Percentiles rank a stretch among this genome's conserved stretches.
Evolutionary conservation across 2,888 invertebrate species (phyloP).

Genomic region (Melieria crassipennis): DNA sequence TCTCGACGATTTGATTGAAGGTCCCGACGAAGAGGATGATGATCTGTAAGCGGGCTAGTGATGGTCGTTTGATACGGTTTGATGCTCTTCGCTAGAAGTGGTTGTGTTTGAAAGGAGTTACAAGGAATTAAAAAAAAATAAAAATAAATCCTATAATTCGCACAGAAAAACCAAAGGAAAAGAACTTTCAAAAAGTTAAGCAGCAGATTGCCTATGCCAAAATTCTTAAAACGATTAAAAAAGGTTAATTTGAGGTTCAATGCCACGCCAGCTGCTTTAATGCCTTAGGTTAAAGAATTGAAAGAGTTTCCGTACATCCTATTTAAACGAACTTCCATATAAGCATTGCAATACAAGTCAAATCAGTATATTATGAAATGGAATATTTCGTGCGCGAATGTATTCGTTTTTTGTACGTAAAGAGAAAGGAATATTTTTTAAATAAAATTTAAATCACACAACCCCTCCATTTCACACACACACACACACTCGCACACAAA

Average conservation of each 20-base stretch:
- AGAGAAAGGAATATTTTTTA: no score
- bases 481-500: background rate
- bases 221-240: background rate
- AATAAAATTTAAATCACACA: background rate
- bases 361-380: background rate
- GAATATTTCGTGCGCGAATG: no score
- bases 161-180: constrained; percentile 8
- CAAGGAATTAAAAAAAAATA: constrained; percentile 20
- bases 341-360: background rate
- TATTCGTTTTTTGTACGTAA: no score
- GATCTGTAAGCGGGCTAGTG: constrained; percentile 42
- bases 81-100: constrained; percentile 5
- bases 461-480: constrained; percentile 11
- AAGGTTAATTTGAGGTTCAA: no score
- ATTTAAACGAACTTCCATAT: background rate
- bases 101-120: background rate
- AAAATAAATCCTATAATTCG: constrained; percentile 11
- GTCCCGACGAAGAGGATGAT: constrained; percentile 50
- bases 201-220: background rate
- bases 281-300: no score
- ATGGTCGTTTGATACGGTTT: constrained; percentile 1
- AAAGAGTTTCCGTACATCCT: no score
- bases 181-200: background rate
- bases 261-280: no score
- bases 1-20: constrained; percentile 58